Base-by-base conservation (phyloP, 1,140 invertebrate genomes). In the Hyphantria cunea region DNA sequence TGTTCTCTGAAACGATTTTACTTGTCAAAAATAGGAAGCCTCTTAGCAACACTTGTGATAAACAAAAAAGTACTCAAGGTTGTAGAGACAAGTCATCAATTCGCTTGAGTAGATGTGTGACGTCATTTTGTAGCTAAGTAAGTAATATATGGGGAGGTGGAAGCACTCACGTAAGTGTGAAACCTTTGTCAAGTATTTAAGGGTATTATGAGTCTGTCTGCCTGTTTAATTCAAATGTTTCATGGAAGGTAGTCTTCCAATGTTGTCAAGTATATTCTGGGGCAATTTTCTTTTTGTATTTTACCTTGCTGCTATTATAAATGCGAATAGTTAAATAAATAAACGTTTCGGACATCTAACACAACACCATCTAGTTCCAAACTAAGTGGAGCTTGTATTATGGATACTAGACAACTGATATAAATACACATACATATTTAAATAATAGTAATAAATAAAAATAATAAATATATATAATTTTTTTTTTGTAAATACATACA, bases 221-320 rank as follows among this genome's bases (percentile, higher is more conserved):
- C 49, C 55, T 49, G 34, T 39, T 58, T 49, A 49, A 58, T 58
- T 58, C 33, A 25, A 58, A 32, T 31, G n/a, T 15, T 58, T 49
- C 39, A 58, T 48, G 37, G n/a, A 58, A 44, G 34, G 34, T 2
- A 37, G 8, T 37, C 3, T 37, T 37, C 11, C 0, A 37, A 37
- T 25, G 17, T 25, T 25, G 1, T 25, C 17, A 25, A 25, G 17
- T 25, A 25, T 25, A 25, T 25, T 25, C 17, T 25, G 5, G 17
- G 5, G 7, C 34, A 37, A 37, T 37, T 37, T 37, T 37, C 3
- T 3, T 10, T 37, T 37, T 37, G 34, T 37, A 37, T 25, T 25
- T 5, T 25, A 37, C 34, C 7, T 10, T 2, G 8, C 3, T 37
- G 34, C 8, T 37, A 37, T 10, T 11, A 37, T 37, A 37, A 37